Conservation (phyloP, 1,140 invertebrate species). For the Mactra quadrangularis region DNA sequence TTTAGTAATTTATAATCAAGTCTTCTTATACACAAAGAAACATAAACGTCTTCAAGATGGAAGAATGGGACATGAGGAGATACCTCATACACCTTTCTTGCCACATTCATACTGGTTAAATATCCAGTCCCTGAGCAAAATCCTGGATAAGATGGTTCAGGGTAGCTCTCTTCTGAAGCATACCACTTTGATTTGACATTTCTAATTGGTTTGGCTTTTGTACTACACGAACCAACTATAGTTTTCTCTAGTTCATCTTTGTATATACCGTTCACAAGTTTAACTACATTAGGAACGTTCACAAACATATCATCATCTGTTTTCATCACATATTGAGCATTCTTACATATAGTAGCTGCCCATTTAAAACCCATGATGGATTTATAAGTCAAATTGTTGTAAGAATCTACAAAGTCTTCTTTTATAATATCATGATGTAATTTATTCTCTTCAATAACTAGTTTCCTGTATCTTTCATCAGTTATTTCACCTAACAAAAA, state of each 20-base stretch:
- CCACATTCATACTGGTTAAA: slow-evolving; percentile 81
- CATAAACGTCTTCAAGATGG: slow-evolving; percentile 83
- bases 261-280: not conserved
- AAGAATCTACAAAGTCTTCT: slow-evolving; percentile 91
- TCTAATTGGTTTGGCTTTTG: slow-evolving; percentile 28
- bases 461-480: slow-evolving; percentile 1
- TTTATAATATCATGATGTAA: slow-evolving; percentile 89
- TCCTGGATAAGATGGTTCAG: slow-evolving; percentile 78
- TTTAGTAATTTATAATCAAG: slow-evolving; percentile 56
- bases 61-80: slow-evolving; percentile 79
- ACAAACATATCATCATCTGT: slow-evolving; percentile 85
- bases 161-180: slow-evolving; percentile 75
- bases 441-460: slow-evolving; percentile 85
- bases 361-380: slow-evolving; percentile 93
- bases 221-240: slow-evolving; percentile 18
- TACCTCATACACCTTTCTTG: slow-evolving; percentile 74
- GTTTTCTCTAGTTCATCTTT: not conserved
- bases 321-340: slow-evolving; percentile 84
- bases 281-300: slow-evolving; percentile 75
- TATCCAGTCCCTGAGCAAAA: slow-evolving; percentile 84
- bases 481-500: slow-evolving; percentile 59
- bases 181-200: slow-evolving; percentile 52
- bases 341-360: slow-evolving; percentile 87
- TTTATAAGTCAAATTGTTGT: slow-evolving; percentile 94
- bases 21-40: slow-evolving; percentile 73